Percentiles rank a stretch among this genome's conserved stretches.
phyloP scores from a whole-genome alignment of 2,113 vertebrate species.

The Dermatemys mawii region DNA sequence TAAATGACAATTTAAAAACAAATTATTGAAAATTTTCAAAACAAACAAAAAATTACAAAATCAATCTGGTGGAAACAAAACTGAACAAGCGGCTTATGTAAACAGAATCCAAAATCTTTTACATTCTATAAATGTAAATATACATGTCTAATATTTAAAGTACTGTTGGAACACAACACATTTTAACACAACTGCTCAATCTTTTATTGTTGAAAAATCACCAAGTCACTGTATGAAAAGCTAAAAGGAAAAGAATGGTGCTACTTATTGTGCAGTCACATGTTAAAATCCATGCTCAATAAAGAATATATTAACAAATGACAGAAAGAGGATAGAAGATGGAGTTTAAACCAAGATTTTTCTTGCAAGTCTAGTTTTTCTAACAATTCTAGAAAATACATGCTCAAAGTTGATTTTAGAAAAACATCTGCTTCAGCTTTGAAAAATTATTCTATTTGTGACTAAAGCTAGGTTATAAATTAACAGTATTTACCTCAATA shows the following conservation, averaged over 20 bases:
- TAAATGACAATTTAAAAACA: constrained; percentile 42
- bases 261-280: constrained; percentile 69
- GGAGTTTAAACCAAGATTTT: constrained; percentile 36
- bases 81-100: constrained; percentile 38
- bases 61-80: constrained; percentile 31
- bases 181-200: constrained; percentile 67
- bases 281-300: constrained; percentile 61
- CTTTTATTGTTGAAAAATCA: constrained; percentile 77
- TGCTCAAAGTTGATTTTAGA: constrained; percentile 77
- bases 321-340: constrained; percentile 58
- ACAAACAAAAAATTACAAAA: constrained; percentile 49
- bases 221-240: constrained; percentile 61
- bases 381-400: constrained; percentile 78
- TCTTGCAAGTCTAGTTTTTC: constrained; percentile 66
- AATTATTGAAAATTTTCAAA: constrained; percentile 61
- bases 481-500: constrained; percentile 72
- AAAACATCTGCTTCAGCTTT: constrained; percentile 65
- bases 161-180: constrained; percentile 56
- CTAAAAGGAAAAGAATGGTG: constrained; percentile 33
- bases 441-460: constrained; percentile 67
- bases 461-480: constrained; percentile 76
- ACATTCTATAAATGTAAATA: constrained; percentile 22
- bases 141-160: constrained; percentile 47
- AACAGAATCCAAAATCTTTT: constrained; percentile 39
- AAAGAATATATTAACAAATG: constrained; percentile 57